These are phyloP conservation scores for Dendrolimus houi DNA, from an alignment of 2,888 invertebrate genomes.

Conservation along the genomic window DNA sequence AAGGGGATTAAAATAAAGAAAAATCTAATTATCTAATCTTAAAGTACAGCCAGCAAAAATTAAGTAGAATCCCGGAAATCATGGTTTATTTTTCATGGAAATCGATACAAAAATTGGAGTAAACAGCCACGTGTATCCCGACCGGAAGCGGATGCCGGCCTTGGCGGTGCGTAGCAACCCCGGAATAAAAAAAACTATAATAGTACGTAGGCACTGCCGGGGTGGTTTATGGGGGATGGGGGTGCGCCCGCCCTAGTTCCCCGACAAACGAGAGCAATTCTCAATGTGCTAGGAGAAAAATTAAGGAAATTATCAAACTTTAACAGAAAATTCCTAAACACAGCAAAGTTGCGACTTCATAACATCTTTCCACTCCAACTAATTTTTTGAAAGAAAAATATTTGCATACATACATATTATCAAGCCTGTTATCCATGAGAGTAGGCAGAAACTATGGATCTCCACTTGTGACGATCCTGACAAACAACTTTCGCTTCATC, in stretches of 20 bases:
- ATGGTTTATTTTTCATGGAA: not conserved
- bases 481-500: too few species aligned
- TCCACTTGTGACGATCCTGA: too few species aligned
- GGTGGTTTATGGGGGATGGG: slow-evolving; percentile 14
- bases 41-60: too few species aligned
- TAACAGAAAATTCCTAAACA: too few species aligned
- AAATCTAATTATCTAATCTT: too few species aligned
- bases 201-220: slow-evolving; percentile 40
- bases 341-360: too few species aligned
- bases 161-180: slow-evolving; percentile 56
- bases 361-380: too few species aligned
- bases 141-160: slow-evolving; percentile 50
- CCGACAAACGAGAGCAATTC: not conserved
- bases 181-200: slow-evolving; percentile 60
- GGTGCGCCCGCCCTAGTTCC: slow-evolving; percentile 5
- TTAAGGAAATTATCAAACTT: not conserved
- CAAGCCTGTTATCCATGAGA: too few species aligned
- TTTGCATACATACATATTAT: too few species aligned
- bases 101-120: slow-evolving; percentile 24
- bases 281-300: not conserved
- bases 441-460: too few species aligned
- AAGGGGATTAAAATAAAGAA: too few species aligned
- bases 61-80: not conserved
- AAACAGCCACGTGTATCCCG: slow-evolving; percentile 39
- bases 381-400: too few species aligned